Evolutionary conservation across 2,888 invertebrate species (phyloP).

Genomic region (Mythimna lalbum): DNA sequence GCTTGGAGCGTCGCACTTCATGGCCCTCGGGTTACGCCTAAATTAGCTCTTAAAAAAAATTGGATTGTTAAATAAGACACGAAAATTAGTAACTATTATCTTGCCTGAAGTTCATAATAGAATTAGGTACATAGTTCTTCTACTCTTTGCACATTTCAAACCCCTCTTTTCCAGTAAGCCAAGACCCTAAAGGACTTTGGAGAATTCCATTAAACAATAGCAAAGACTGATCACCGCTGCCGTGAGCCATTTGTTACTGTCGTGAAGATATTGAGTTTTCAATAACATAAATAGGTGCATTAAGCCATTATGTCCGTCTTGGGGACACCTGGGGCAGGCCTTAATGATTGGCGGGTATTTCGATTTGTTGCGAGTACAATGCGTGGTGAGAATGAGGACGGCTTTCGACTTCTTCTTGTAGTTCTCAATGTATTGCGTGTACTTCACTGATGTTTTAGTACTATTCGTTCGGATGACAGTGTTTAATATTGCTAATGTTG

Average conservation of each 20-base stretch:
- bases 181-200: slow-evolving; percentile 15
- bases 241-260: slow-evolving; percentile 66
- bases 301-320: slow-evolving; percentile 53
- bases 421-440: not conserved
- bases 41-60: no score
- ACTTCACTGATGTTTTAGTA: not conserved
- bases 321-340: slow-evolving; percentile 61
- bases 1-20: no score
- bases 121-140: no score
- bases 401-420: rapidly evolving
- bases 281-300: slow-evolving; percentile 72
- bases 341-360: slow-evolving; percentile 39
- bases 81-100: no score
- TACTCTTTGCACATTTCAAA: no score
- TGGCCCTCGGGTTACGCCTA: no score
- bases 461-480: not conserved
- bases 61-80: no score
- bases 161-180: not conserved
- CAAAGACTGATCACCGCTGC: slow-evolving; percentile 55
- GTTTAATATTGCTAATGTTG: slow-evolving; percentile 1
- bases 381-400: not conserved
- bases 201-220: slow-evolving; percentile 47
- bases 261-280: slow-evolving; percentile 70
- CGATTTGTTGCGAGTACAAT: slow-evolving; percentile 37
- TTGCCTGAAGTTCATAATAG: no score